phyloP scores from a whole-genome alignment of 2,888 invertebrate genomes.

The Chrysomela aeneicollis region DNA sequence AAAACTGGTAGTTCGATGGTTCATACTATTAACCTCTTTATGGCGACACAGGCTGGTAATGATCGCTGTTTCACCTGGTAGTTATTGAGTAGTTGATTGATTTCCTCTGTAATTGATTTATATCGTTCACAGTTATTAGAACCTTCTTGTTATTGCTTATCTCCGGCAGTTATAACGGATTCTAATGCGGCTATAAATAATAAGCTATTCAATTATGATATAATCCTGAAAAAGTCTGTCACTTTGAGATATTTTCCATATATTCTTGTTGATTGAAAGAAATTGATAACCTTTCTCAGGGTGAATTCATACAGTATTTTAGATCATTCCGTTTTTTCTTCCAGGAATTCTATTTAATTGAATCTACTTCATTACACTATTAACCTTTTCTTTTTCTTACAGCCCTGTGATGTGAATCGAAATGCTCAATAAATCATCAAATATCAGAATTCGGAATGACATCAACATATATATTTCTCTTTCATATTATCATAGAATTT shows the following conservation, averaged over 20 bases:
- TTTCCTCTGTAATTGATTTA: slow-evolving; percentile 5
- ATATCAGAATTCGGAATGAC: too few species aligned
- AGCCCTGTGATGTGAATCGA: too few species aligned
- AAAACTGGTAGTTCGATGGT: neutral
- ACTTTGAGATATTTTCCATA: neutral
- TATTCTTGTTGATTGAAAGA: neutral
- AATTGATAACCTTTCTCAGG: too few species aligned
- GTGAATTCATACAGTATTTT: too few species aligned
- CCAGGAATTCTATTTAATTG: too few species aligned
- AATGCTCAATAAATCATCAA: too few species aligned
- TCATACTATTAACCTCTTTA: neutral
- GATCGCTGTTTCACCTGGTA: slow-evolving; percentile 2
- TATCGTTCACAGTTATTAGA: slow-evolving; percentile 4
- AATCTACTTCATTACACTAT: too few species aligned
- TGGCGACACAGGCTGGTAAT: neutral
- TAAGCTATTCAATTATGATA: neutral
- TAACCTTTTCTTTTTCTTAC: too few species aligned
- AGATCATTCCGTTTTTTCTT: too few species aligned
- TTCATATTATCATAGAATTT: too few species aligned
- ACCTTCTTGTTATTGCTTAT: slow-evolving; percentile 3
- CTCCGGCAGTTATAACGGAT: slow-evolving; percentile 5
- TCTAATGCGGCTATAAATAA: slow-evolving; percentile 3
- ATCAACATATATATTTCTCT: too few species aligned
- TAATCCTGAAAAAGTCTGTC: neutral
- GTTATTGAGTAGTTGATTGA: slow-evolving; percentile 4